Evolutionary conservation across 2,797 vertebrate genomes (phyloP).

Genomic region (Bradypus variegatus): DNA sequence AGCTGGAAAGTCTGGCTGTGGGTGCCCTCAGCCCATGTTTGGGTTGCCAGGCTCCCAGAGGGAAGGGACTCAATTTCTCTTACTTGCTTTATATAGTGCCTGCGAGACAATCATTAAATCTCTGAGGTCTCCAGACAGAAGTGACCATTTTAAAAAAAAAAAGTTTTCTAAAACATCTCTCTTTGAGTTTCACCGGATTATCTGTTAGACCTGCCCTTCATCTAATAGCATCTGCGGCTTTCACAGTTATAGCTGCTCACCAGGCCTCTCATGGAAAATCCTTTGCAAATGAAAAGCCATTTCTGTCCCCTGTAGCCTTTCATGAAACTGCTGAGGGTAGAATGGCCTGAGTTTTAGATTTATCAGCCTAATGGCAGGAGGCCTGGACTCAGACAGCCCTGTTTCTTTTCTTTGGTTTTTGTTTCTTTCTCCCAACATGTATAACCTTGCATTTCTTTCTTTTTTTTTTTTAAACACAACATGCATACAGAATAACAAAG

Average conservation of each 20-base stretch:
- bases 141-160: neutral
- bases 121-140: neutral
- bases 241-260: neutral
- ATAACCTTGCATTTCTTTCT: conserved; percentile 52
- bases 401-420: neutral
- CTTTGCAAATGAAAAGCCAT: neutral
- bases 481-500: neutral
- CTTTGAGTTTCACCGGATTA: neutral
- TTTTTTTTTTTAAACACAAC: neutral
- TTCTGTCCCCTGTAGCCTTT: neutral
- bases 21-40: neutral
- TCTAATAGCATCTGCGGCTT: neutral
- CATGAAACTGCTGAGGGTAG: neutral
- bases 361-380: neutral
- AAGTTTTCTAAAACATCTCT: neutral
- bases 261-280: neutral
- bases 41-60: neutral
- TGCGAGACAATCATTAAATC: neutral
- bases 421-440: conserved; percentile 45
- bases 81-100: neutral
- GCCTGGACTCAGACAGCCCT: neutral
- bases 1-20: neutral
- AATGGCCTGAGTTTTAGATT: neutral
- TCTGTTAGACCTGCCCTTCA: neutral
- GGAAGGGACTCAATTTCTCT: neutral